A percentile compares a stretch with the other conserved stretches of the same genome.
Evolutionary conservation across 2,113 vertebrate species (phyloP).

Genomic region (Craseonycteris thonglongyai): DNA sequence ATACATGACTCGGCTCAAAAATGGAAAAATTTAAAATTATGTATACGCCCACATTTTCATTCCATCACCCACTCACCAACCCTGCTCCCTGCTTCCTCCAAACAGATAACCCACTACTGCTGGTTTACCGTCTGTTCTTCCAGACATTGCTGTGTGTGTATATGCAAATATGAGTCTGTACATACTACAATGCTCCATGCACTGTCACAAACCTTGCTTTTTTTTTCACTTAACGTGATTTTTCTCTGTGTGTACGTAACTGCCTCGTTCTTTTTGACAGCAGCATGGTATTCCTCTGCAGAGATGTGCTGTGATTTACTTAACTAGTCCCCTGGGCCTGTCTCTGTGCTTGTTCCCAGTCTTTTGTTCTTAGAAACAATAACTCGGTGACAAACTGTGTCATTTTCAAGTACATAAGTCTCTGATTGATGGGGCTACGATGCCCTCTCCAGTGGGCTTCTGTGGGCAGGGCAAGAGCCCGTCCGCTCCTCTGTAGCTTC

Average conservation of each 20-base stretch:
- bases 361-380: not conserved
- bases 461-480: accelerated
- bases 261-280: not conserved
- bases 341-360: not conserved
- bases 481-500: accelerated
- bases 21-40: not conserved
- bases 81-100: not conserved
- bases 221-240: not conserved
- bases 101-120: not conserved
- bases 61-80: not conserved
- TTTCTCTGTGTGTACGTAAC: not conserved
- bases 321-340: not conserved
- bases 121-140: not conserved
- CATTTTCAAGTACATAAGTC: not conserved
- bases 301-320: not conserved
- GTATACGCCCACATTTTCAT: too few relatives aligned
- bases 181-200: too few relatives aligned
- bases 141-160: not conserved
- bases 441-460: not conserved
- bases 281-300: not conserved
- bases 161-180: not conserved
- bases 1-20: not conserved
- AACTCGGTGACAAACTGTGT: not conserved
- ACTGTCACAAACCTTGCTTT: not conserved
- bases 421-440: not conserved